phyloP scores from a whole-genome alignment of 2,113 vertebrate species.

The Hippocampus comes region DNA sequence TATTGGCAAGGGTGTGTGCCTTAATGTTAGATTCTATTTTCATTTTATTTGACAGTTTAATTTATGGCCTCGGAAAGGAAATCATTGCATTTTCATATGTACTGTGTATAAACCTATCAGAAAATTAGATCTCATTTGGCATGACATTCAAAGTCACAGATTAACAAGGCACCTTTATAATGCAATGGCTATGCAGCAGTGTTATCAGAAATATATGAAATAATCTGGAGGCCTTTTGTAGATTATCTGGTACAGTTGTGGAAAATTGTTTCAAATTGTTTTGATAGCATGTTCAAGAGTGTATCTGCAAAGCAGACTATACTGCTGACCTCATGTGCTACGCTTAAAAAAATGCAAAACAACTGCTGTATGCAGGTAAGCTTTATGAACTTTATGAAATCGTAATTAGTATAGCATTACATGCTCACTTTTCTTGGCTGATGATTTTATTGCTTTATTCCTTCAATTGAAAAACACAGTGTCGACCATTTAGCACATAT shows the following conservation, averaged over 20 bases:
- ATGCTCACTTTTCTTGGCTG: no score
- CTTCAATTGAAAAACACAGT: no score
- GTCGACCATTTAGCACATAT: no score
- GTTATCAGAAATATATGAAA: not conserved
- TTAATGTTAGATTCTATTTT: not conserved
- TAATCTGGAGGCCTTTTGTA: no score
- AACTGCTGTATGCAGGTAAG: no score
- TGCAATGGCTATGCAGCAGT: not conserved
- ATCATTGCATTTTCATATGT: not conserved
- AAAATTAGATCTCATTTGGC: constrained; percentile 1
- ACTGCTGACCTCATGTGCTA: no score
- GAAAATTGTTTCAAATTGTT: not conserved
- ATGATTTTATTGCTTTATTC: no score
- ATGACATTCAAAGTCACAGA: constrained; percentile 6
- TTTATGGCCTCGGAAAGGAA: not conserved
- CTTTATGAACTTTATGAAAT: no score
- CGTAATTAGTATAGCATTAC: no score
- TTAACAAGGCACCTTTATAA: not conserved
- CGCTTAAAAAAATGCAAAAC: no score
- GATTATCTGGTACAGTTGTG: no score
- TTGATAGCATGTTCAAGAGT: not conserved
- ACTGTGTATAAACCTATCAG: not conserved
- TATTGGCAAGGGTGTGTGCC: not conserved
- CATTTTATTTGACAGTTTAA: not conserved
- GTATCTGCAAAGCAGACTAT: no score